Evolutionary conservation across 1,140 invertebrate genomes (phyloP), one percentile per base, ranked within the genome.

Genomic region (Saccostrea glomerata): DNA sequence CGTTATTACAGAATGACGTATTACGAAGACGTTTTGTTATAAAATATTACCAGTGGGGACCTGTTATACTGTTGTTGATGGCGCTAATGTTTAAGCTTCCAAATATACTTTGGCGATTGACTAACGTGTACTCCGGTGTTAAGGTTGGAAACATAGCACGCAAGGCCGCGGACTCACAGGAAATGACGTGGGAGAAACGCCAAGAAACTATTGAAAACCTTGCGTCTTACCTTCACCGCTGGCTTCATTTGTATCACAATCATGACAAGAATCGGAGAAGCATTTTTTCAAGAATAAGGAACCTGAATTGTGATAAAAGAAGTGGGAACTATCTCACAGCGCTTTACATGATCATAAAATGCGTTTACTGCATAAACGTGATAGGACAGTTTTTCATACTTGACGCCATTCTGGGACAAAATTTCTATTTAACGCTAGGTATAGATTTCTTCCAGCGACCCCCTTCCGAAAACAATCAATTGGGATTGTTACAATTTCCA

Each of bases 311-410:
- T 70, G 95, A 94, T 36, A 95, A 94, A 90, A 93, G 94, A 30
- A 95, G 95, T 85, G 95, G 96, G 25, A 94, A 94, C 70, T 96
- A 95, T 91, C 93, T 96, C 4, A 93, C 94, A 3, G 93, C 93
- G 11, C 92, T 95, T 20, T 96, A 96, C 90, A 92, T 96, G n/a
- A 94, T 95, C 89, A 93, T 95, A n/a, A 96, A 96, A 89, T 25
- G 95, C 5, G 87, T 96, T 0, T 96, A 95, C 87, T 93, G 95
- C 11, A 66, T 92, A 17, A 96, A 95, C 88, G 94, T 95, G 63
- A 89, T 96, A 47, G 92, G 94, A 30, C 95, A 96, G 85, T 93
- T 96, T n/a, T 96, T 95, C 91, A 88, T 96, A 56, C 90, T 96
- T 47, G 95, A 96, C 90, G 88, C 90, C 36, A 95, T 96, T 82